These are phyloP conservation scores for Philonicus albiceps DNA, from an alignment of 2,888 invertebrate species.

Conservation along the genomic window DNA sequence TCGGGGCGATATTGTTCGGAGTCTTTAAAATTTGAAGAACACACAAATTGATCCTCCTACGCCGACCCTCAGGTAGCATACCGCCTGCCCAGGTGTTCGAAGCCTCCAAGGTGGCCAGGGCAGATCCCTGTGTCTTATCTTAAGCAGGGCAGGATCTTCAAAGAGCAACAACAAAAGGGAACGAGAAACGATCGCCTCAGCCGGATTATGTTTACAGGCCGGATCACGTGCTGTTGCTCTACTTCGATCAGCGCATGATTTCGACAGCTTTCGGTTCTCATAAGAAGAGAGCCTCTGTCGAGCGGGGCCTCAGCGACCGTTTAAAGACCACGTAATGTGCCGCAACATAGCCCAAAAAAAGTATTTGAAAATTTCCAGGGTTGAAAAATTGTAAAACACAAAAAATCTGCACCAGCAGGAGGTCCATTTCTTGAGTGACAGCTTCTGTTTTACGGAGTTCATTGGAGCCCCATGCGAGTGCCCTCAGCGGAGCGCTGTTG, in stretches of 20 bases:
- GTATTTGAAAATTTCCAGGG: neutral
- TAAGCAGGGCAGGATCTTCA: slow-evolving; percentile 29
- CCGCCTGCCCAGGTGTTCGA: slow-evolving; percentile 24
- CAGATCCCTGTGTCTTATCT: neutral
- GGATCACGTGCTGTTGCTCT: slow-evolving; percentile 36
- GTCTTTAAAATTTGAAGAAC: neutral
- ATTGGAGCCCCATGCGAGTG: neutral
- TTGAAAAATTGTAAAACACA: neutral
- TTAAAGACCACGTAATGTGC: slow-evolving; percentile 5
- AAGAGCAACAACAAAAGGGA: neutral
- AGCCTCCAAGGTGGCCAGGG: neutral
- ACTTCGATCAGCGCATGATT: slow-evolving; percentile 9
- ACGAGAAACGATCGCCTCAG: neutral
- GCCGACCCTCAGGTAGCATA: neutral
- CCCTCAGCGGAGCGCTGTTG: neutral
- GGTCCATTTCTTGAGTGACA: slow-evolving; percentile 42
- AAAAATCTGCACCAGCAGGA: slow-evolving; percentile 26
- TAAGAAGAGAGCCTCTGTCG: neutral
- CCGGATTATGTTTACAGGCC: slow-evolving; percentile 8
- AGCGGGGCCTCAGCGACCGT: neutral
- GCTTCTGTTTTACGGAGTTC: slow-evolving; percentile 43
- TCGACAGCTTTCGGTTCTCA: neutral
- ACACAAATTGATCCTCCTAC: slow-evolving; percentile 32
- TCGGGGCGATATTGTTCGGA: neutral
- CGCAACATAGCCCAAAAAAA: neutral